Conservation (phyloP, 2,113 vertebrate species). For the Uria aalge region DNA sequence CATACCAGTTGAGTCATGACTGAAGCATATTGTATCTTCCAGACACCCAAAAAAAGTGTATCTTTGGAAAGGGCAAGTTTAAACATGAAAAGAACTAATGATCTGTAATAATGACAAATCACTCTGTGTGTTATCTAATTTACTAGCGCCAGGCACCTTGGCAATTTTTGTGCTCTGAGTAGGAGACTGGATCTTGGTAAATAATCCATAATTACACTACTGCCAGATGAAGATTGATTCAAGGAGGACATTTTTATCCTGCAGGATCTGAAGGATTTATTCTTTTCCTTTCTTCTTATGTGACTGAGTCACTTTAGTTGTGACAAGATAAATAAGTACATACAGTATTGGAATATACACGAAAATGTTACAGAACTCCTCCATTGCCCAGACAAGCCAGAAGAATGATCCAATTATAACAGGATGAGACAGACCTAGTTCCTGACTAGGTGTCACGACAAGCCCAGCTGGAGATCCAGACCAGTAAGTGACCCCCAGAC, state of each 20-base stretch:
- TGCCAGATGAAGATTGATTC: constrained; percentile 39
- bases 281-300: background rate
- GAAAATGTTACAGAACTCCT: background rate
- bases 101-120: constrained; percentile 65
- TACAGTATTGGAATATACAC: background rate
- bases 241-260: constrained; percentile 4
- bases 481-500: background rate
- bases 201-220: constrained; percentile 60
- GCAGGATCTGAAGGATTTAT: constrained; percentile 20
- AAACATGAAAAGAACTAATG: constrained; percentile 52
- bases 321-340: constrained; percentile 4
- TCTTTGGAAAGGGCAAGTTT: constrained; percentile 39
- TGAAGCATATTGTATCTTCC: background rate
- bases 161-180: background rate
- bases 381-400: background rate
- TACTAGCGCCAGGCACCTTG: constrained; percentile 3
- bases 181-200: constrained; percentile 43
- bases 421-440: background rate
- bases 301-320: background rate
- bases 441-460: background rate
- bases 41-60: background rate
- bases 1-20: background rate
- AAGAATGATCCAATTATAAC: constrained; percentile 4
- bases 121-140: constrained; percentile 47
- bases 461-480: constrained; percentile 6